Evolutionary conservation across 2,113 vertebrate genomes (phyloP).

Genomic region (Hyperopisus bebe): DNA sequence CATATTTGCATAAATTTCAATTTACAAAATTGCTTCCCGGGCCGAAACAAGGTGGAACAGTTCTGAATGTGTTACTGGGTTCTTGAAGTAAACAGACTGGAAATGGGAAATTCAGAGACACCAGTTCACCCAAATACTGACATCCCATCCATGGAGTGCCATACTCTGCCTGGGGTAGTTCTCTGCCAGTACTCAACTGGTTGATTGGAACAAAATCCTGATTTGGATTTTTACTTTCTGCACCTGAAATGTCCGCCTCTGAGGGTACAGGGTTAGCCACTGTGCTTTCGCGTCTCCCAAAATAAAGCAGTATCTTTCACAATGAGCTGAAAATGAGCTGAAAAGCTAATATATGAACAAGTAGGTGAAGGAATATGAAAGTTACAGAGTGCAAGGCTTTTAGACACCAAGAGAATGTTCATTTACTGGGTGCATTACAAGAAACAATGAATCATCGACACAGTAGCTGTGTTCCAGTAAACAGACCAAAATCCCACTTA

Average conservation of each 20-base stretch:
- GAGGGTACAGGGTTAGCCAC: background rate
- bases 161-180: background rate
- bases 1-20: background rate
- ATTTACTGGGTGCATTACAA: background rate
- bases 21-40: background rate
- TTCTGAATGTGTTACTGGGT: background rate
- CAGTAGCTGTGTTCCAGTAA: background rate
- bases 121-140: background rate
- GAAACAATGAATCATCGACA: background rate
- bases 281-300: background rate
- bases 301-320: background rate
- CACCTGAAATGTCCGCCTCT: no score
- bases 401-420: background rate
- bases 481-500: background rate
- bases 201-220: no score
- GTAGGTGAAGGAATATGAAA: background rate
- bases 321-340: no score
- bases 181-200: no score
- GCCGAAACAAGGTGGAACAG: background rate
- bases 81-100: background rate
- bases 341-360: background rate
- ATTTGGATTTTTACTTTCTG: no score
- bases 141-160: background rate
- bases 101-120: background rate
- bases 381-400: background rate